phyloP scores from a whole-genome alignment of 1,140 invertebrate genomes.

The Piezodorus guildinii region DNA sequence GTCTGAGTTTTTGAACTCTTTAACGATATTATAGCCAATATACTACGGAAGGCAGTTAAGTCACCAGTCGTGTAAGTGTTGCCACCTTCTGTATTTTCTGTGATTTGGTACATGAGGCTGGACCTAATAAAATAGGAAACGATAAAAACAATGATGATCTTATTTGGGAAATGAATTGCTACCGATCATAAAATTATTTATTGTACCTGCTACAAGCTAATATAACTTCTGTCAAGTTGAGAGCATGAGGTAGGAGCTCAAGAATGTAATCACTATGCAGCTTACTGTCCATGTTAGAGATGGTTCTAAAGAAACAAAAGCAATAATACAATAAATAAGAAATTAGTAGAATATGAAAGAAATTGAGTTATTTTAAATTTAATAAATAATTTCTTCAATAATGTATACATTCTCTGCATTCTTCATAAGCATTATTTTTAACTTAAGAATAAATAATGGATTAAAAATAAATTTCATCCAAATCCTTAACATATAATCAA shows the following conservation, averaged over 20 bases:
- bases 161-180: too few species aligned
- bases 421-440: too few species aligned
- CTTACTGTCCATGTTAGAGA: slow-evolving; percentile 19
- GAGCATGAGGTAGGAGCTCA: slow-evolving; percentile 48
- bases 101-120: slow-evolving; percentile 41
- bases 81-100: slow-evolving; percentile 38
- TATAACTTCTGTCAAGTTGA: slow-evolving; percentile 47
- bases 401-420: too few species aligned
- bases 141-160: background rate
- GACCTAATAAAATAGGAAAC: slow-evolving; percentile 32
- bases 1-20: slow-evolving; percentile 38
- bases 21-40: slow-evolving; percentile 48
- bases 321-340: too few species aligned
- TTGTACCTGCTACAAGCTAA: slow-evolving; percentile 34
- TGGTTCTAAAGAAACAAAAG: slow-evolving; percentile 16
- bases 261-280: slow-evolving; percentile 35
- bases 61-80: slow-evolving; percentile 40
- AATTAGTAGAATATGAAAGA: too few species aligned
- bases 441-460: too few species aligned
- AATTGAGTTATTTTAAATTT: too few species aligned
- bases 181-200: too few species aligned
- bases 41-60: slow-evolving; percentile 41
- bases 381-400: too few species aligned
- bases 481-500: too few species aligned
- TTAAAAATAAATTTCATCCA: too few species aligned